Conservation (phyloP, 2,113 vertebrate genomes). For the Chrysochloris asiatica region DNA sequence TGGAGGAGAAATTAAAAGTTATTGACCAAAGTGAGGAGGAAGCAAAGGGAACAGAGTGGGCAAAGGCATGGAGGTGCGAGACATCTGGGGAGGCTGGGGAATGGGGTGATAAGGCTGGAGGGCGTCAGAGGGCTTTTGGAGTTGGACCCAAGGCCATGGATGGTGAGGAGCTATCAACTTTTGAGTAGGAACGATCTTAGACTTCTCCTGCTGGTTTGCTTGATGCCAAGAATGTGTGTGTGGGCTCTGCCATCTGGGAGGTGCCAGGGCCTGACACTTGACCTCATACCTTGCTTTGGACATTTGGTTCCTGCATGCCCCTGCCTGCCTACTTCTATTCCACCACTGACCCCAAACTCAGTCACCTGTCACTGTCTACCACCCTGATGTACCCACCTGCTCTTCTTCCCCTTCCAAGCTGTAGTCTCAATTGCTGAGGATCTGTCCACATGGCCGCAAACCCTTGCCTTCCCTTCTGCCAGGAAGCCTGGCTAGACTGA, state of each 20-base stretch:
- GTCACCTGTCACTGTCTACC: not conserved
- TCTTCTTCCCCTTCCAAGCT: not conserved
- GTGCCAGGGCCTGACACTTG: not conserved
- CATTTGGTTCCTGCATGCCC: not conserved
- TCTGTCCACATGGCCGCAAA: not conserved
- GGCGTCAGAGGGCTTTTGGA: not conserved
- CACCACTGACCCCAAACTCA: not conserved
- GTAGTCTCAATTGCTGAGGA: not conserved
- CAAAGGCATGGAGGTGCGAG: not conserved
- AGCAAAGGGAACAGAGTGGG: not conserved
- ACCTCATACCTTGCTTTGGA: slow-evolving; percentile 27
- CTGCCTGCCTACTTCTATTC: not conserved
- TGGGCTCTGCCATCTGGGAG: not conserved
- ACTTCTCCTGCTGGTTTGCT: not conserved
- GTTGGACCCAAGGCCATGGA: not conserved
- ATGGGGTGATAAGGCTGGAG: not conserved
- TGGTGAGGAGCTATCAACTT: not conserved
- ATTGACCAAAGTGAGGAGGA: not conserved
- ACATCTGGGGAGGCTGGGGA: not conserved
- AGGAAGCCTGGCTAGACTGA: not conserved
- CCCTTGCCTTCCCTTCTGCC: not conserved
- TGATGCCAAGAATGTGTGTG: not conserved
- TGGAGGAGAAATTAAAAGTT: not conserved
- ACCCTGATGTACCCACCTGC: not conserved
- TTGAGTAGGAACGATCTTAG: not conserved